Conservation (phyloP, 1,140 invertebrate genomes). For the Hesperophylax magnus region DNA sequence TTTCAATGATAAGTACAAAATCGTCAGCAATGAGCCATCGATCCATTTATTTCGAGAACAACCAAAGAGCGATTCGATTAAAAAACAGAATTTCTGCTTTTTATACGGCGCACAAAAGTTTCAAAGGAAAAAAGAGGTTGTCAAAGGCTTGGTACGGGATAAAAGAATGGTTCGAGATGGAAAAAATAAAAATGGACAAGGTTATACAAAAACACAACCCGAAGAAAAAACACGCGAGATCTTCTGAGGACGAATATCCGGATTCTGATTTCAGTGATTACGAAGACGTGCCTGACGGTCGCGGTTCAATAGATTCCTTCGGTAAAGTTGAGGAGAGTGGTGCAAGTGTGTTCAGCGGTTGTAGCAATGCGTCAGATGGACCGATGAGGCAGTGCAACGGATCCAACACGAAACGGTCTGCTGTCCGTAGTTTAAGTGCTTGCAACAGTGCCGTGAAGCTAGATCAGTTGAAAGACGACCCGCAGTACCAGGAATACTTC, state of each 20-base stretch:
- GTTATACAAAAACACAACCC: constrained; percentile 39
- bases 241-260: constrained; percentile 53
- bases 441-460: constrained; percentile 51
- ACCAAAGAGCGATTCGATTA: constrained; percentile 42
- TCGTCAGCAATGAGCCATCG: constrained; percentile 46
- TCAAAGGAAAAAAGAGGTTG: constrained; percentile 54
- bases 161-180: constrained; percentile 56
- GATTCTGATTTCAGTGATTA: constrained; percentile 57
- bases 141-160: constrained; percentile 56
- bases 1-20: constrained; percentile 15
- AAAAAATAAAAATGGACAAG: constrained; percentile 49
- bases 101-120: constrained; percentile 51
- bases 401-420: constrained; percentile 23
- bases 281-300: constrained; percentile 49
- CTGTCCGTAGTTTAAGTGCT: constrained; percentile 42
- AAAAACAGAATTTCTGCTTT: constrained; percentile 55
- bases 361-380: constrained; percentile 31
- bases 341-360: constrained; percentile 42
- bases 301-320: constrained; percentile 50
- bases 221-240: constrained; percentile 35
- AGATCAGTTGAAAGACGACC: constrained; percentile 35
- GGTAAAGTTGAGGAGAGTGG: constrained; percentile 43
- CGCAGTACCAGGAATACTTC: constrained; percentile 29
- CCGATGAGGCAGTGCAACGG: constrained; percentile 11
- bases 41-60: constrained; percentile 51